phyloP scores from a whole-genome alignment of 1,140 invertebrate species.

The Drosophila lowei region DNA sequence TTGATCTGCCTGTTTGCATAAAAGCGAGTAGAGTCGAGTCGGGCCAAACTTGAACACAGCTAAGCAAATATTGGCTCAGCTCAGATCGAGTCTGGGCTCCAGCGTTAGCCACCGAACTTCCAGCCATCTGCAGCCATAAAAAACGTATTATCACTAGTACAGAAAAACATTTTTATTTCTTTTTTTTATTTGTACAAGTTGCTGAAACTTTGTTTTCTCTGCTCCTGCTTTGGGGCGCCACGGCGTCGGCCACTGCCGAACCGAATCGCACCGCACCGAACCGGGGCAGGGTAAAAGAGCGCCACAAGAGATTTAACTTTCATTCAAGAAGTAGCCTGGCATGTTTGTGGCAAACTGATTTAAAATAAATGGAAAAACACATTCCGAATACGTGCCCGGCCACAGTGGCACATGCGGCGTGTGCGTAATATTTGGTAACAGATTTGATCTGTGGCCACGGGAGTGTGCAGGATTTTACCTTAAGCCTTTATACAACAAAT shows the following conservation, averaged over 20 bases:
- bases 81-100: constrained; percentile 20
- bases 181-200: constrained; percentile 50
- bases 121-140: constrained; percentile 33
- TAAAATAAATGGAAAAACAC: constrained; percentile 49
- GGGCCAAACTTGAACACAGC: constrained; percentile 72
- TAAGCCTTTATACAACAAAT: too few species aligned
- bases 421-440: constrained; percentile 49
- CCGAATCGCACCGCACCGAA: too few species aligned
- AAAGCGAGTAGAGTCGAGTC: constrained; percentile 41
- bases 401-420: constrained; percentile 42
- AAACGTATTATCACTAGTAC: constrained; percentile 46
- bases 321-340: constrained; percentile 24
- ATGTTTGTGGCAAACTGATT: constrained; percentile 53
- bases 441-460: constrained; percentile 11
- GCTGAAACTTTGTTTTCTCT: constrained; percentile 32
- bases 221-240: constrained; percentile 28
- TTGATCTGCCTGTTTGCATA: constrained; percentile 71
- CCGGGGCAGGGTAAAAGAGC: neutral
- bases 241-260: constrained; percentile 5
- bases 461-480: neutral
- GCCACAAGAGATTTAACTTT: neutral
- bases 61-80: constrained; percentile 72
- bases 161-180: constrained; percentile 46
- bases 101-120: constrained; percentile 23
- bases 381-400: constrained; percentile 56